Evolutionary conservation across 2,113 vertebrate species (phyloP), one percentile per base, ranked within the genome.

Genomic region (Coptodon bakossiorum): DNA sequence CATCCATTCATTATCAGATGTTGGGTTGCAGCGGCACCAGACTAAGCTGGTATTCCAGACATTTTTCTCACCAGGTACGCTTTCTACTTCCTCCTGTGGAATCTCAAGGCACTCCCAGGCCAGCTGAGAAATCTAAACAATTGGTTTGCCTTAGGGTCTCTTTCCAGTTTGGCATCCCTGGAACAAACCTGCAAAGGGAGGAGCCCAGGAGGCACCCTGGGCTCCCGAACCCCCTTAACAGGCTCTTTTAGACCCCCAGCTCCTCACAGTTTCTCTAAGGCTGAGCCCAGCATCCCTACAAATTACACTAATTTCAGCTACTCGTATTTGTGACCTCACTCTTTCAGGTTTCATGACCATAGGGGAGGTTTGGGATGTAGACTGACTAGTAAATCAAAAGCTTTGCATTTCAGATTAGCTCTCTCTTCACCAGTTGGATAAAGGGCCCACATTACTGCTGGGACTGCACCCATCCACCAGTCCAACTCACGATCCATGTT

Each of bases 91-190:
- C 29, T 63, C 59, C 29, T 19, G 9, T 63, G 59, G 29, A 5
- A 63, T 63, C 5, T 34, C 9, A 19, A 63, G 29, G 59, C 16
- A 63, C 12, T 71, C 38, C n/a, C 36, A 43, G n/a, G 38, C 36
- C 38, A 71, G 61, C 1, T n/a, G 61, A 66, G 19, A 38, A 43
- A 43, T 24, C 24, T 16, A 43, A 43, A 24, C n/a, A 24, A 24
- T 1, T 4, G n/a, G 38, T 71, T n/a, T 43, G 0, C 66, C 38
- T n/a, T 14, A 24, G 3, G 66, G 38, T 43, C 66, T 71, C 0
- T 9, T 43, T 43, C 66, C 12, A 43, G 36, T 43, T 71, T 40
- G n/a, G 66, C 66, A 71, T 43, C n/a, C 38, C n/a, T 43, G n/a
- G 38, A 71, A 24, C 22, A 43, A 43, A 73, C 38, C 0, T 73